These are phyloP conservation scores for Leistus spinibarbis DNA, from an alignment of 2,888 invertebrate species.

Conservation along the genomic window DNA sequence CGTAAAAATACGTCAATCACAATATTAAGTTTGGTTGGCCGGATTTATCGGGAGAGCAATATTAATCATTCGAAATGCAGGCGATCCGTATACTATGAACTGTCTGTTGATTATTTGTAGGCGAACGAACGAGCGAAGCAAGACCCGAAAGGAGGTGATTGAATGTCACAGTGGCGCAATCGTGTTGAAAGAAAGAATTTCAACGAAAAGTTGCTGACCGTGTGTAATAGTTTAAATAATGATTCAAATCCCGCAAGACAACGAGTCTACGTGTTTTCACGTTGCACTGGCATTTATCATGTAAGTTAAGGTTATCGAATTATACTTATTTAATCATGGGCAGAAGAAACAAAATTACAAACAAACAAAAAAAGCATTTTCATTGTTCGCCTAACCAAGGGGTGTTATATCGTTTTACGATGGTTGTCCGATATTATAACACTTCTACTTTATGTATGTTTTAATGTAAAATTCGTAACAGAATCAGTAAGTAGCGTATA, in stretches of 20 bases:
- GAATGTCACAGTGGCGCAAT: neutral
- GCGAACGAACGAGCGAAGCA: neutral
- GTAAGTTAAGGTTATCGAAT: no score
- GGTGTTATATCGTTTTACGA: no score
- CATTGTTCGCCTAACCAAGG: no score
- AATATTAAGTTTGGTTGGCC: constrained; percentile 41
- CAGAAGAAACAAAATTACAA: no score
- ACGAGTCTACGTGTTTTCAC: neutral
- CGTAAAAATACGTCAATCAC: constrained; percentile 47
- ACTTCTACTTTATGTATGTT: no score
- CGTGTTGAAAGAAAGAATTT: neutral
- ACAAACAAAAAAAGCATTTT: no score
- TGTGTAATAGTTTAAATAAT: neutral
- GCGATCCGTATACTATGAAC: neutral
- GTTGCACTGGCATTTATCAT: neutral
- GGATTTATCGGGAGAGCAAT: neutral
- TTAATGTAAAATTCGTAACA: no score
- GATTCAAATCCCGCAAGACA: neutral
- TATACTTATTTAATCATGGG: no score
- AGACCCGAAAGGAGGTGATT: neutral
- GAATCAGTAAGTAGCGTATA: no score
- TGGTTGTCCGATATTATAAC: no score
- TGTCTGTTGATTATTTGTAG: constrained; percentile 5
- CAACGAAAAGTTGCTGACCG: neutral
- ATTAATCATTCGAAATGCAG: constrained; percentile 28